A percentile compares a stretch with the other conserved stretches of the same genome.
Evolutionary conservation across 2,797 vertebrate species (phyloP).

Genomic region (Mallotus villosus): DNA sequence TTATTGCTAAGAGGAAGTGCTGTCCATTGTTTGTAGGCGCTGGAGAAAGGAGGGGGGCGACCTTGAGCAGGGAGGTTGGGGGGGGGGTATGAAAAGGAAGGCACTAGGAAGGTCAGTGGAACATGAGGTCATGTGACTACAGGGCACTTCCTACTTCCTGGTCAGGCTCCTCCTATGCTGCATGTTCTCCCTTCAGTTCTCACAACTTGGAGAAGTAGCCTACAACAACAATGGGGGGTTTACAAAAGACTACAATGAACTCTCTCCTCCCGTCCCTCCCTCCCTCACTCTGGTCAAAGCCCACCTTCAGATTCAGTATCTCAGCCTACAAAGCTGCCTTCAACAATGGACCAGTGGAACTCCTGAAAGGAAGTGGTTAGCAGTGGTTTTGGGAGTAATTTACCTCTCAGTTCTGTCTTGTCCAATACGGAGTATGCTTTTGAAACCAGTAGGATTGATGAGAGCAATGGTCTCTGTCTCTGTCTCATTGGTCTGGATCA

Average conservation of each 20-base stretch:
- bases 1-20: slow-evolving; percentile 69
- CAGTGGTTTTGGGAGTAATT: too few relatives aligned
- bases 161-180: neutral
- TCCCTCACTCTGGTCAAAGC: too few relatives aligned
- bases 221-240: neutral
- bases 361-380: too few relatives aligned
- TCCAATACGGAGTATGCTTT: too few relatives aligned
- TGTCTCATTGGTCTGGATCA: too few relatives aligned
- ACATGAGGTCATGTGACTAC: slow-evolving; percentile 10
- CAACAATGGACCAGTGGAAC: too few relatives aligned
- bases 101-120: slow-evolving; percentile 14
- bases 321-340: too few relatives aligned
- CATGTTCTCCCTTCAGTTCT: slow-evolving; percentile 1
- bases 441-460: too few relatives aligned
- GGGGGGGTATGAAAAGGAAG: neutral
- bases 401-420: too few relatives aligned
- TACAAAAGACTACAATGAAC: neutral
- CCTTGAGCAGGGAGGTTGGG: slow-evolving; percentile 19
- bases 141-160: slow-evolving; percentile 4
- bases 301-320: too few relatives aligned
- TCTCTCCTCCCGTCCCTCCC: too few relatives aligned
- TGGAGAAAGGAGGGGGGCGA: slow-evolving; percentile 34
- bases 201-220: neutral
- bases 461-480: too few relatives aligned
- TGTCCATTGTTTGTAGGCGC: slow-evolving; percentile 62